phyloP scores from a whole-genome alignment of 2,797 vertebrate genomes.

The Crax fasciolata region DNA sequence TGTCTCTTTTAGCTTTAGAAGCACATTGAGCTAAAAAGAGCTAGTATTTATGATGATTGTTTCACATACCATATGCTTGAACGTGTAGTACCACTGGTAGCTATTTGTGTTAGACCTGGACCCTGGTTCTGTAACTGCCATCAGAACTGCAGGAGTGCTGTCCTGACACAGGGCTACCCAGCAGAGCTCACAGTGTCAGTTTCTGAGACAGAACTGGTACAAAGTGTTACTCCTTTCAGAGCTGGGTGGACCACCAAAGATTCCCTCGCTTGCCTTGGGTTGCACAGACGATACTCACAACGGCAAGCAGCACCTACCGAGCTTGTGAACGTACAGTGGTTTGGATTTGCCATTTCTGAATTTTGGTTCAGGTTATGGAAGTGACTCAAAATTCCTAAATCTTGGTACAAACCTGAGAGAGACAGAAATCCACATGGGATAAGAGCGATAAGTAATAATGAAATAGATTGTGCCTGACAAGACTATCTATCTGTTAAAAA shows the following conservation, averaged over 20 bases:
- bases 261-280: neutral
- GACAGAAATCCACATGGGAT: neutral
- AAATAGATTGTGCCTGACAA: neutral
- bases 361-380: neutral
- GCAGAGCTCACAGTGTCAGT: neutral
- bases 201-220: neutral
- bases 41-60: neutral
- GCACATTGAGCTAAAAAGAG: neutral
- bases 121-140: neutral
- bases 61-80: neutral
- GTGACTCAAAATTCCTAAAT: neutral
- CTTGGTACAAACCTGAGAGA: neutral
- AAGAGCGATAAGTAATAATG: neutral
- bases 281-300: neutral
- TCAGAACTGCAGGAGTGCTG: neutral
- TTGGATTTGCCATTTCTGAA: neutral
- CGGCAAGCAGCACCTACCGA: neutral
- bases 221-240: neutral
- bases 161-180: neutral
- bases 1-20: neutral
- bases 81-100: neutral
- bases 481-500: too few relatives aligned
- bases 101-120: neutral
- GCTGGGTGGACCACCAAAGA: neutral
- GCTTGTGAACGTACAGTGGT: neutral